Conservation (phyloP, 1,140 invertebrate species). For the Drosophila eugracilis region DNA sequence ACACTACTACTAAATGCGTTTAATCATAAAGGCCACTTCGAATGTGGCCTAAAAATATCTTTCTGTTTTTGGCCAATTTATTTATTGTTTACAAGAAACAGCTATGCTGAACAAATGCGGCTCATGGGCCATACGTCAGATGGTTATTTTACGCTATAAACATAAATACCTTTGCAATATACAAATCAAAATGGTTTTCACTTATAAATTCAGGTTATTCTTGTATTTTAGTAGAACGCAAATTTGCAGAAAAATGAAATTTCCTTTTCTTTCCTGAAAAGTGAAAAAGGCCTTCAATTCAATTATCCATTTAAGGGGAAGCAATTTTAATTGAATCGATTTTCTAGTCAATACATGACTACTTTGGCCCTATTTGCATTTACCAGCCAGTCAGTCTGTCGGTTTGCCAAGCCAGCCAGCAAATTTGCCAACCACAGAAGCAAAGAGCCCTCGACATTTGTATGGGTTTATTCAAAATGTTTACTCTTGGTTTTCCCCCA, state of each 20-base stretch:
- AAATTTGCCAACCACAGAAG: constrained; percentile 37
- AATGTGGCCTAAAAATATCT: constrained; percentile 37
- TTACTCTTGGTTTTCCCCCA: constrained; percentile 17
- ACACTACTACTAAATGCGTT: constrained; percentile 5
- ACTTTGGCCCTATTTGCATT: constrained; percentile 23
- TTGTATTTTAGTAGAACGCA: too few relatives aligned
- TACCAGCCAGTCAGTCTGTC: not conserved
- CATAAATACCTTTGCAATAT: not conserved
- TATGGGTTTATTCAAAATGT: constrained; percentile 43
- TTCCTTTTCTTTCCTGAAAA: not conserved
- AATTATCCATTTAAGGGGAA: constrained; percentile 8
- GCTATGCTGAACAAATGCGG: not conserved
- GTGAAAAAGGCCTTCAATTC: not conserved
- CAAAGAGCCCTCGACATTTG: constrained; percentile 37
- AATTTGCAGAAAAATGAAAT: not conserved
- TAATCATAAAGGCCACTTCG: constrained; percentile 30
- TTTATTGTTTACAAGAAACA: constrained; percentile 12
- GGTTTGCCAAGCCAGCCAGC: constrained; percentile 14
- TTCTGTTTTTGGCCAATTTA: constrained; percentile 30
- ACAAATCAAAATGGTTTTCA: not conserved
- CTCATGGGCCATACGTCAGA: constrained; percentile 2
- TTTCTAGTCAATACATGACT: constrained; percentile 36
- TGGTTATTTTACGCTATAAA: constrained; percentile 1
- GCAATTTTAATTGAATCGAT: constrained; percentile 62
- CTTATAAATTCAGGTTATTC: not conserved